Evolutionary conservation across 2,797 vertebrate species (phyloP), one percentile per base, ranked within the genome.

Genomic region (Odontamblyopus rebecca): DNA sequence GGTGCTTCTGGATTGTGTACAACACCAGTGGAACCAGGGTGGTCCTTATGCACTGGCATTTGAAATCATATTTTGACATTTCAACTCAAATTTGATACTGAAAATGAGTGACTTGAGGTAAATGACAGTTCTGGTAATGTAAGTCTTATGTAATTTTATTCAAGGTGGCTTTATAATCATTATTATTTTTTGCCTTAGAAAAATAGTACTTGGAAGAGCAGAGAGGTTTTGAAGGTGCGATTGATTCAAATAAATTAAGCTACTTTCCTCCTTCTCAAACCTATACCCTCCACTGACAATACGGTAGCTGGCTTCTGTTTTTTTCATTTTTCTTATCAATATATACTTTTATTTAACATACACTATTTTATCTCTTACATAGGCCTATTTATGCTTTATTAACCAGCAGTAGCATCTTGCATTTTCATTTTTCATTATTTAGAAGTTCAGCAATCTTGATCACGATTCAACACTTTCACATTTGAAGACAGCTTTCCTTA

Each of bases 31-130:
- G 68, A 78, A 57, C 89, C 87, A 83, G 90, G 95, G 94, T 95
- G 94, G 95, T 95, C 94, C 93, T 82, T 85, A 91, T 91, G 92
- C 91, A 89, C 86, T 91, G 91, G 91, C 90, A 89, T 91, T 91
- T 82, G 77, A 73, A 91, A 69, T 91, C 94, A 95, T 95, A 88
- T 89, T 80, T 95, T 95, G 95, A 94, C 93, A 57, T 78, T 65
- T 30, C 8, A 67, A 23, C 27, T 32, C 48, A 67, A 67, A 67
- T 19, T 23, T 53, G 16, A 50, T 26, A 27, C 64, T 7, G 4
- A 66, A 63, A 51, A 51, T 23, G 87, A 89, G 88, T 88, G 88
- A 93, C 93, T 94, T 93, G 91, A 71, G 44, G 74, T 81, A 86
- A 86, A 89, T 90, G 71, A 85, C 53, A 83, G 74, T 32, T 32